phyloP scores from a whole-genome alignment of 2,113 vertebrate genomes.

The Nycticryphes semicollaris region DNA sequence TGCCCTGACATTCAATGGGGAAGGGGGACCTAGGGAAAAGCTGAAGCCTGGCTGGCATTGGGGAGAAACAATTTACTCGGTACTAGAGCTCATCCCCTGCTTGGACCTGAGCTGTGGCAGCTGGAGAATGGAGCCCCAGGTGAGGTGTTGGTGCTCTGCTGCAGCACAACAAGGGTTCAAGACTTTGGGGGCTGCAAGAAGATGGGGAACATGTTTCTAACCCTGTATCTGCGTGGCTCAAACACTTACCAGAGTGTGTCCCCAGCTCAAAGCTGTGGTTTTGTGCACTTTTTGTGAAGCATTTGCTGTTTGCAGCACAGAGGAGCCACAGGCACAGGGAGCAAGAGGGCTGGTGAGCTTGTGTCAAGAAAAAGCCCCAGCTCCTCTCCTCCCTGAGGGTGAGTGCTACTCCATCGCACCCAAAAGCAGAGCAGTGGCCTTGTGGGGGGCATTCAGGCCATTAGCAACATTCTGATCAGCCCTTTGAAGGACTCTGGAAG shows the following conservation, averaged over 20 bases:
- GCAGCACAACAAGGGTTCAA: background rate
- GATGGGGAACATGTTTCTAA: background rate
- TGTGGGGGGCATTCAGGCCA: background rate
- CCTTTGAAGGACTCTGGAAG: background rate
- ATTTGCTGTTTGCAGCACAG: background rate
- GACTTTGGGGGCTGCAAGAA: background rate
- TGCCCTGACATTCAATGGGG: background rate
- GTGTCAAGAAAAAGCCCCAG: background rate
- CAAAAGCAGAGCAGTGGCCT: background rate
- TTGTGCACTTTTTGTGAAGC: background rate
- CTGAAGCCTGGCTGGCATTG: background rate
- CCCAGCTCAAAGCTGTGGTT: background rate
- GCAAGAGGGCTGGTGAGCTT: background rate
- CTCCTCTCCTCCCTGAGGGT: accelerated
- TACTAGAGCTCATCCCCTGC: background rate
- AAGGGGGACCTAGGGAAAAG: background rate
- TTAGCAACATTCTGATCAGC: background rate
- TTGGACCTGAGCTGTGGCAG: background rate
- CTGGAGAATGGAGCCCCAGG: background rate
- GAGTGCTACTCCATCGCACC: background rate
- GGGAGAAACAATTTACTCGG: background rate
- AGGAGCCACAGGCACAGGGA: background rate
- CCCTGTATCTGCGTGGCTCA: background rate
- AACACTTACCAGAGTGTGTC: background rate
- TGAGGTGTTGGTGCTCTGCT: background rate